These are phyloP conservation scores for Echiichthys vipera DNA, from an alignment of 2,797 vertebrate genomes.

Conservation along the genomic window DNA sequence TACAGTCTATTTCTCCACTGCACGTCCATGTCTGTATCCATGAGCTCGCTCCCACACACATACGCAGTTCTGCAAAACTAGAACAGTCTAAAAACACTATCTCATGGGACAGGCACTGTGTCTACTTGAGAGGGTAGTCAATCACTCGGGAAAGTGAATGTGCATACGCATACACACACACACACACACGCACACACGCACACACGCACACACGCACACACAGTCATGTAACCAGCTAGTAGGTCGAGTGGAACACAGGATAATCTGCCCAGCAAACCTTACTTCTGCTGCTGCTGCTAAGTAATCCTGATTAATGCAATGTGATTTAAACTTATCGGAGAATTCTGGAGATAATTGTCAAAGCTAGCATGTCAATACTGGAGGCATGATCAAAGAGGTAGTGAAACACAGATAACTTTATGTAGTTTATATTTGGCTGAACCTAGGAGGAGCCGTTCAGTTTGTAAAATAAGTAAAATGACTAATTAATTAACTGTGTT, in stretches of 20 bases:
- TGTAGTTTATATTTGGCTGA: constrained; percentile 2
- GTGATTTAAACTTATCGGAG: constrained; percentile 59
- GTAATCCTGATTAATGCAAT: constrained; percentile 69
- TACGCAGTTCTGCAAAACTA: constrained; percentile 59
- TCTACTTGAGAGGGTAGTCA: constrained; percentile 65
- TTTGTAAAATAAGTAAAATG: neutral
- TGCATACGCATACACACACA: neutral
- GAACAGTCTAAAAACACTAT: constrained; percentile 72
- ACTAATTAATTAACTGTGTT: neutral
- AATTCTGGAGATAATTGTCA: constrained; percentile 52
- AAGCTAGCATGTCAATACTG: constrained; percentile 29
- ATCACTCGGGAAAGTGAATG: constrained; percentile 43
- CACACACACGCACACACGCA: neutral
- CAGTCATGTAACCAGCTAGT: constrained; percentile 52
- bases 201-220: constrained; percentile 20
- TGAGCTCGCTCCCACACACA: constrained; percentile 55
- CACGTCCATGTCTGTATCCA: constrained; percentile 39
- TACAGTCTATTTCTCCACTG: constrained; percentile 70
- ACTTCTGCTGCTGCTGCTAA: constrained; percentile 55
- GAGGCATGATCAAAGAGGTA: constrained; percentile 12
- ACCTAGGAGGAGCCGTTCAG: neutral
- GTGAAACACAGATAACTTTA: constrained; percentile 19
- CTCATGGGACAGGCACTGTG: constrained; percentile 69
- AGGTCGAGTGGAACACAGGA: constrained; percentile 46
- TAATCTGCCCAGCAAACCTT: constrained; percentile 69